These are phyloP conservation scores for Limnephilus rhombicus DNA, from an alignment of 2,888 invertebrate species.

Conservation along the genomic window DNA sequence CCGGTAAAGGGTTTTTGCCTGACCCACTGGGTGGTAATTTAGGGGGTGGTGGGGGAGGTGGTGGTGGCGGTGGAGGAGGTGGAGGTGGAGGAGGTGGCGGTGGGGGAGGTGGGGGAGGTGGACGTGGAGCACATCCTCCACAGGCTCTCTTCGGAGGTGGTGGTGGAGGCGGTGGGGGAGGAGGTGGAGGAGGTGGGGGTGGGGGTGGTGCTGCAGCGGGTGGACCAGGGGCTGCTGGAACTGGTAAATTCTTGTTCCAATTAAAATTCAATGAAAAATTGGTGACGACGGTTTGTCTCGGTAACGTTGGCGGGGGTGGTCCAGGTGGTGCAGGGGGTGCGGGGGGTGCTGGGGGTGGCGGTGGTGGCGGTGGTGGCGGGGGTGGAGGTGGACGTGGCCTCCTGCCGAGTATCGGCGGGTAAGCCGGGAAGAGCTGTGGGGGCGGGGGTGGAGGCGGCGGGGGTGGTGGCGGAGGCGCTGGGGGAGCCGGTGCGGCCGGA, in stretches of 20 bases:
- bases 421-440: slow-evolving; percentile 67
- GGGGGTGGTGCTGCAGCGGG: slow-evolving; percentile 67
- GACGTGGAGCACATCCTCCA: slow-evolving; percentile 61
- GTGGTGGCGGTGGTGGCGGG: slow-evolving; percentile 69
- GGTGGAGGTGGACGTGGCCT: slow-evolving; percentile 68
- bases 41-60: slow-evolving; percentile 71
- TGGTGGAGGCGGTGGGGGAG: slow-evolving; percentile 68
- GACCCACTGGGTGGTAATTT: background rate
- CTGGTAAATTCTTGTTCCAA: slow-evolving; percentile 65
- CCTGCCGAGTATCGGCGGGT: slow-evolving; percentile 68
- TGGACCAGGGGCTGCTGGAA: slow-evolving; percentile 68
- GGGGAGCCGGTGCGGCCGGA: slow-evolving; percentile 73
- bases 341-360: slow-evolving; percentile 66
- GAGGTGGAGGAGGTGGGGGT: slow-evolving; percentile 70
- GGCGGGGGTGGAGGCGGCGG: slow-evolving; percentile 67
- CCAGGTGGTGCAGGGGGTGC: slow-evolving; percentile 65
- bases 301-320: slow-evolving; percentile 64
- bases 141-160: slow-evolving; percentile 67
- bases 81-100: slow-evolving; percentile 67
- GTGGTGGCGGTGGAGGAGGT: slow-evolving; percentile 67
- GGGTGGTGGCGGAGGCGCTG: slow-evolving; percentile 68
- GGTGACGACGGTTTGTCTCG: slow-evolving; percentile 62
- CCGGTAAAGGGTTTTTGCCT: slow-evolving; percentile 67
- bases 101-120: slow-evolving; percentile 63
- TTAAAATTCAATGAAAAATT: slow-evolving; percentile 66